A percentile compares a stretch with the other conserved stretches of the same genome.
Conservation (phyloP, 2,888 invertebrate species). For the Latheticus oryzae region DNA sequence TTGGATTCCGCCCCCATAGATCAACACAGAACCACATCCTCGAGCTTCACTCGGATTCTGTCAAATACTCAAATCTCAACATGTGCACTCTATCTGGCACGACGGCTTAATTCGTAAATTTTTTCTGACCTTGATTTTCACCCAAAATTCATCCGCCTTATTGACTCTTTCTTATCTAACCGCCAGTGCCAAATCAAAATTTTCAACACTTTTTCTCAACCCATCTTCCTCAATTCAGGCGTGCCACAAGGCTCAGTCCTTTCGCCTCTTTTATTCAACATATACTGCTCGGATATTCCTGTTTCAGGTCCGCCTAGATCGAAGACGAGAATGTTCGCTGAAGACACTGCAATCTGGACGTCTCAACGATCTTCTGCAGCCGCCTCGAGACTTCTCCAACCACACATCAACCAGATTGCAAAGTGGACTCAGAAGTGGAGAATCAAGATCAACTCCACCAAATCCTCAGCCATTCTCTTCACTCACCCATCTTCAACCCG, state of each 20-base stretch:
- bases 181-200: constrained; percentile 46
- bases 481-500: no score
- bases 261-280: constrained; percentile 35
- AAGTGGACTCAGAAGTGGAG: constrained; percentile 36
- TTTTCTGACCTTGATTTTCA: no score
- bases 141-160: constrained; percentile 42
- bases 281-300: constrained; percentile 39
- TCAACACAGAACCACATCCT: constrained; percentile 14
- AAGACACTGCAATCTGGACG: constrained; percentile 42
- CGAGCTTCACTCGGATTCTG: constrained; percentile 23
- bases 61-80: constrained; percentile 8
- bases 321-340: constrained; percentile 39
- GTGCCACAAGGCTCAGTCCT: constrained; percentile 32
- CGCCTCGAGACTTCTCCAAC: constrained; percentile 23
- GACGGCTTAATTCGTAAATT: no score
- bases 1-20: constrained; percentile 18
- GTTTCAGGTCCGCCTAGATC: constrained; percentile 15
- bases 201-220: constrained; percentile 11
- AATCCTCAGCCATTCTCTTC: no score
- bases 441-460: constrained; percentile 35
- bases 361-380: constrained; percentile 21
- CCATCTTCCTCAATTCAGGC: constrained; percentile 37
- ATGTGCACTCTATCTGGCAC: no score
- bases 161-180: constrained; percentile 48
- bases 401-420: constrained; percentile 13